Evolutionary conservation across 2,797 vertebrate species (phyloP).

Genomic region (Somateria mollissima): DNA sequence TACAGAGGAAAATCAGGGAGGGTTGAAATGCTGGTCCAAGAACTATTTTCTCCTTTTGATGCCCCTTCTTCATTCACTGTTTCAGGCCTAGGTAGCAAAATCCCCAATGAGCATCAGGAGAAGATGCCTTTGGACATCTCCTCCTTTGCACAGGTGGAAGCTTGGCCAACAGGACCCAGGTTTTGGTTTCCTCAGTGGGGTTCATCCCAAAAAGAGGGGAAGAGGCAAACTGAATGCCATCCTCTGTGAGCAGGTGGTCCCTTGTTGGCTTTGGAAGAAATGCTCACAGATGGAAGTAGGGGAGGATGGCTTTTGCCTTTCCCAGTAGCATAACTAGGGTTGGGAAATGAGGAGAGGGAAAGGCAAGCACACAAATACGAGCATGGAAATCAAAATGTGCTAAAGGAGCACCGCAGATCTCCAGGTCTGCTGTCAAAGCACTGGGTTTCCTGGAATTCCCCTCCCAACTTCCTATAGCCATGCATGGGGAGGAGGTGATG

Average conservation of each 20-base stretch:
- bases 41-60: neutral
- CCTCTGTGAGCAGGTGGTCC: neutral
- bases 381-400: neutral
- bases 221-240: neutral
- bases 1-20: neutral
- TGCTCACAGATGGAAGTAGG: neutral
- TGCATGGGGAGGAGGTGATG: neutral
- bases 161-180: no score
- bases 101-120: rapidly evolving
- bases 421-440: neutral
- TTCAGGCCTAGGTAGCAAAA: neutral
- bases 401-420: neutral
- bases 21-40: neutral
- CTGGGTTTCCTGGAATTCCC: neutral
- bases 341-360: neutral
- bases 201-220: neutral
- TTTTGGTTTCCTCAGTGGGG: neutral
- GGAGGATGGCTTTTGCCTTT: neutral
- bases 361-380: neutral
- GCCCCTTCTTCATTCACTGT: rapidly evolving
- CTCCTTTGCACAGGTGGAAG: neutral
- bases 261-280: neutral
- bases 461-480: neutral
- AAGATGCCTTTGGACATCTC: neutral
- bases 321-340: neutral